phyloP scores from a whole-genome alignment of 1,140 invertebrate genomes.

The Amyelois transitella region DNA sequence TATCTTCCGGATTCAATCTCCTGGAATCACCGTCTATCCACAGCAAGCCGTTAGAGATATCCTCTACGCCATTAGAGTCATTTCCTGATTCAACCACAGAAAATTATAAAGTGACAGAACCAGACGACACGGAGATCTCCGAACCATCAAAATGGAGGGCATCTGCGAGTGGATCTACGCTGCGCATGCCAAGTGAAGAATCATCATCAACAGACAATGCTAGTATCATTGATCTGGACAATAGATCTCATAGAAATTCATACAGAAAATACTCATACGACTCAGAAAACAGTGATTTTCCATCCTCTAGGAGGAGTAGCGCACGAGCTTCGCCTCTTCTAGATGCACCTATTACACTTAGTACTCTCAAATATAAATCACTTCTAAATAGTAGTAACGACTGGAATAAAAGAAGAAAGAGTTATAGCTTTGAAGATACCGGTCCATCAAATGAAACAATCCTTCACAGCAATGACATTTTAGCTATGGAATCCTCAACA shows the following conservation, averaged over 20 bases:
- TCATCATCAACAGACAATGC: slow-evolving; percentile 52
- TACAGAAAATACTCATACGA: slow-evolving; percentile 43
- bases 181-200: slow-evolving; percentile 76
- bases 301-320: slow-evolving; percentile 29
- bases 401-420: slow-evolving; percentile 82
- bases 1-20: slow-evolving; percentile 58
- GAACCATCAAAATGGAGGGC: slow-evolving; percentile 76
- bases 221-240: slow-evolving; percentile 72
- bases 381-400: slow-evolving; percentile 73
- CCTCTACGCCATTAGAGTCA: slow-evolving; percentile 54
- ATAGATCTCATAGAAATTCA: slow-evolving; percentile 37
- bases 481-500: slow-evolving; percentile 79
- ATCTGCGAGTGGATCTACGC: slow-evolving; percentile 76
- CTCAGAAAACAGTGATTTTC: slow-evolving; percentile 42
- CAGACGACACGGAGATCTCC: slow-evolving; percentile 65
- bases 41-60: slow-evolving; percentile 58
- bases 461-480: slow-evolving; percentile 63
- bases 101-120: slow-evolving; percentile 69
- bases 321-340: slow-evolving; percentile 44
- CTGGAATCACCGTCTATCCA: slow-evolving; percentile 41
- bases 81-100: slow-evolving; percentile 39
- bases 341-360: slow-evolving; percentile 51
- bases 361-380: slow-evolving; percentile 65
- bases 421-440: slow-evolving; percentile 84
- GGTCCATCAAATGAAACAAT: slow-evolving; percentile 54